Evolutionary conservation across 2,888 invertebrate species (phyloP), one percentile per base, ranked within the genome.

Genomic region (Chymomyza caudatula): DNA sequence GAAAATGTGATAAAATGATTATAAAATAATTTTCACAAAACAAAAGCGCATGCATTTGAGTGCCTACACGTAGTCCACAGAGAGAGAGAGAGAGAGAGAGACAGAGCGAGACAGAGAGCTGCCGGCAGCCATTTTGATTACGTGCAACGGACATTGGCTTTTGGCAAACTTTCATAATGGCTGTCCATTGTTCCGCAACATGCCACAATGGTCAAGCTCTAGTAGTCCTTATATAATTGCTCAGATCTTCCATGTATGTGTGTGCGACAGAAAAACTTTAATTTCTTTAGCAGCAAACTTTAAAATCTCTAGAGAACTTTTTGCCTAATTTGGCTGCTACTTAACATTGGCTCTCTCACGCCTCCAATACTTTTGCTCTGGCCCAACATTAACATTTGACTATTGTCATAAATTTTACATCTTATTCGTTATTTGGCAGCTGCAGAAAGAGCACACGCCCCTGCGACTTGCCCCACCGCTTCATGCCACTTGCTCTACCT

Each of bases 1-100:
- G 71, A 80, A 86, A 86, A 75, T 86, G 86, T 81, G 81, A 84
- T 81, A 84, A 86, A 81, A 85, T 80, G 73, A 86, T 86, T 81
- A 84, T 84, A 86, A 81, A 84, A 81, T 81, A 80, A 81, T 86
- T 86, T 86, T 78, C 65, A 56, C 71, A 84, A 37, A 77, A 80
- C 86, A 81, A 85, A 72, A 73, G 52, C 71, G 71, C 77, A 77
- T 68, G 68, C 68, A 76, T 47, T 60, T 22, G 55, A 67, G 60
- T 63, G 65, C 69, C 67, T 66, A 65, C 67, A 77, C 81, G 75
- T 77, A 64, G 22, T 54, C 55, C 3, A n/a, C 15, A 49, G 3
- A 25, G 29, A 37, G 29, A 11, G 29, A 37, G 29, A 8, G 11
- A 11, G 29, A n/a, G 8, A 37, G 5, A 37, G 29, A 11, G 2